Base-by-base conservation (phyloP, 2,797 vertebrate genomes). In the Sphenodon punctatus region DNA sequence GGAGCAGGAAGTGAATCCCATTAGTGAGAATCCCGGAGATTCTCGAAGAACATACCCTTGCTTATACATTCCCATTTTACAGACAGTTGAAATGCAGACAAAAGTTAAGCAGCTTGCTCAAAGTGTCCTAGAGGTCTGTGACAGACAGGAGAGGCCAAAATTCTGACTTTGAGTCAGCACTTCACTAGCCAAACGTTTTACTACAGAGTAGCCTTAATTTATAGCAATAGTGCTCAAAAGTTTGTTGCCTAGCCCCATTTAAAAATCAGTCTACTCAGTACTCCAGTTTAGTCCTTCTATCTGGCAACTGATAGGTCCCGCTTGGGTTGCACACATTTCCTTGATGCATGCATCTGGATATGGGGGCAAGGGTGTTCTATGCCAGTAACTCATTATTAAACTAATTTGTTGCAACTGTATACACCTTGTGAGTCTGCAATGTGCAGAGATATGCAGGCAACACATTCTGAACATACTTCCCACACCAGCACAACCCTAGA, bases 1-100 rank as follows among this genome's bases (percentile, higher is more conserved):
- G n/a, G n/a, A n/a, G n/a, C n/a, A n/a, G n/a, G n/a, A n/a, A n/a
- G n/a, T n/a, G n/a, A n/a, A n/a, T n/a, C n/a, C n/a, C n/a, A n/a
- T n/a, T n/a, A n/a, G n/a, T n/a, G n/a, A n/a, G n/a, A n/a, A n/a
- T n/a, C n/a, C n/a, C n/a, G n/a, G n/a, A n/a, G n/a, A n/a, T n/a
- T n/a, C n/a, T n/a, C n/a, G n/a, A n/a, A n/a, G n/a, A n/a, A n/a
- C n/a, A n/a, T n/a, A n/a, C n/a, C n/a, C n/a, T n/a, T n/a, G n/a
- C n/a, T n/a, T n/a, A n/a, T n/a, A 25, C 61, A 22, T 12, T 38
- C 2, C 0, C 2, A 4, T n/a, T n/a, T 81, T 55, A 30, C 36
- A 6, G 46, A 53, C 22, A 34, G 10, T 3, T 58, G 22, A 9
- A 42, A 2, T 10, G 13, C 39, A 66, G 55, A 64, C 49, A n/a